Base-by-base conservation (phyloP, 2,797 vertebrate species). In the Sebastiscus tertius region DNA sequence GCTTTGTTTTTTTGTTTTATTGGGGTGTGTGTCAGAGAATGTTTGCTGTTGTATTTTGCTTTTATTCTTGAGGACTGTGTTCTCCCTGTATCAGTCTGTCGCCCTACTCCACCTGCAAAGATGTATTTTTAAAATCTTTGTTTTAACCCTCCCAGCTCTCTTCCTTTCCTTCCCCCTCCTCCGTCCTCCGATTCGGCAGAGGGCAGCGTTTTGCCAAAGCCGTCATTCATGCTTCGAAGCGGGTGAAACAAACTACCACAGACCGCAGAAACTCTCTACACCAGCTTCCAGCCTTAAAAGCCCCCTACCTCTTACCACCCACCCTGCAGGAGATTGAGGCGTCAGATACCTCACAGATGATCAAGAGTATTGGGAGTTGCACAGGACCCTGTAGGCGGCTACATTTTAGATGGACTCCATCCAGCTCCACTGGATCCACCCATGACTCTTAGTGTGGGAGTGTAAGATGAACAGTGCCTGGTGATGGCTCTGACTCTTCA, bases 271-370 rank as follows among this genome's bases (percentile, higher is more conserved):
- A 90, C 89, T 83, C 86, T 91, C 81, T 85, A 93, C 92, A 95
- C 95, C 95, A 96, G 95, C 94, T 95, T 96, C 93, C 94, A 94
- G 96, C 95, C 96, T 96, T 96, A 96, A 96, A 92, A 91, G 83
- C 86, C 90, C 88, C 88, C 86, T 93, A 92, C 91, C 93, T 93
- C 95, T 90, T 79, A 80, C 87, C 88, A 83, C 88, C 88, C 81
- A 60, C 77, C 88, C 90, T 77, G 65, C 88, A 86, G 84, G 88
- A 93, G 81, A 87, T 61, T 54, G 87, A 93, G 80, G 89, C 16
- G 55, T 89, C 89, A 29, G 80, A 93, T 88, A 88, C 92, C 93
- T 93, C 92, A 83, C 82, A 70, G 67, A 87, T 67, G 71, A 78
- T 78, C 13, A 59, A 75, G 82, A 78, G 79, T 89, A 72, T 80